Evolutionary conservation across 2,113 vertebrate species (phyloP).

Genomic region (Phylloscopus trochiloides): DNA sequence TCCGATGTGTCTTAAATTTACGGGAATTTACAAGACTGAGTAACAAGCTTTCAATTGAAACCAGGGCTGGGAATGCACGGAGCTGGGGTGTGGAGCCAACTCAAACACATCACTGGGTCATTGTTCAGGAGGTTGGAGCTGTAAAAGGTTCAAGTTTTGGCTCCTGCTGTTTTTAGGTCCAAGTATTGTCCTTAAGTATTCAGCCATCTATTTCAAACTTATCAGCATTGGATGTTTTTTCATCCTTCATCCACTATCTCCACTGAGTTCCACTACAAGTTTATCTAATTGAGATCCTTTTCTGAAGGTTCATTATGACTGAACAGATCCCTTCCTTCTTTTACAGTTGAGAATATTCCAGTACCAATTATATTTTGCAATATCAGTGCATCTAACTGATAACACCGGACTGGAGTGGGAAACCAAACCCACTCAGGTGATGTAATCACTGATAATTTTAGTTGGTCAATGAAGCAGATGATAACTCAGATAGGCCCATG

Average conservation of each 20-base stretch:
- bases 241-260: background rate
- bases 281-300: background rate
- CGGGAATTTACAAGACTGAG: slow-evolving; percentile 17
- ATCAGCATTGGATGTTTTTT: background rate
- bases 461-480: background rate
- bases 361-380: background rate
- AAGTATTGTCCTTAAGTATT: background rate
- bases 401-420: background rate
- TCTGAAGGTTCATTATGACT: background rate
- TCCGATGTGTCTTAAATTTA: background rate
- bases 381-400: background rate
- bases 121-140: background rate
- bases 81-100: background rate
- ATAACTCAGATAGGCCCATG: background rate
- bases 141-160: background rate
- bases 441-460: background rate
- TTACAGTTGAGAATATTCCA: background rate
- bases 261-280: background rate
- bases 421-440: background rate
- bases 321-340: background rate
- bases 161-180: background rate
- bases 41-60: slow-evolving; percentile 48
- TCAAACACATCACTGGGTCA: background rate
- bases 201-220: background rate
- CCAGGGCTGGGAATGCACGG: background rate